Evolutionary conservation across 2,888 invertebrate species (phyloP).

Genomic region (Rhagonycha fulva): DNA sequence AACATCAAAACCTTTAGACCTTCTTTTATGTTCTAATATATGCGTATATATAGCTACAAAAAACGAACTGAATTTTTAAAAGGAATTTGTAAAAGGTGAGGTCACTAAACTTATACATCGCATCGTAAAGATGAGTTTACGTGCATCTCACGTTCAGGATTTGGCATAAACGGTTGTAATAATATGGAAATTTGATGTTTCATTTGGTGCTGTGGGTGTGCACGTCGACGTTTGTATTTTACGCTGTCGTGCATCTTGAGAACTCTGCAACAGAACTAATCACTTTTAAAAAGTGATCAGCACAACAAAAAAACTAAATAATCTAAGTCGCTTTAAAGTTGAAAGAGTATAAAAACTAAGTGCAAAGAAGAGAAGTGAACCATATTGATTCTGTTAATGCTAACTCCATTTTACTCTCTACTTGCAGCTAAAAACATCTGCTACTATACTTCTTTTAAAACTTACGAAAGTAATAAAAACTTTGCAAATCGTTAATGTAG

Average conservation of each 20-base stretch:
- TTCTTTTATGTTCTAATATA: background rate
- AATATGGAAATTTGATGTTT: too few relatives aligned
- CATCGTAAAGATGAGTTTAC: background rate
- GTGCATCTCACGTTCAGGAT: too few relatives aligned
- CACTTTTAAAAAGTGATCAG: background rate
- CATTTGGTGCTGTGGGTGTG: too few relatives aligned
- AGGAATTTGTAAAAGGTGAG: background rate
- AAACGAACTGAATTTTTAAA: background rate
- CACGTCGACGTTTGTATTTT: too few relatives aligned
- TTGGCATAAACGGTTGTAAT: too few relatives aligned
- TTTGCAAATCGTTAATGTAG: background rate
- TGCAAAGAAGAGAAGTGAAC: background rate
- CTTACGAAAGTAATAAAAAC: background rate
- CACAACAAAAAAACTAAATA: background rate
- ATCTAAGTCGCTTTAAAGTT: background rate
- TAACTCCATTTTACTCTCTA: background rate
- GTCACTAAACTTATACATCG: background rate
- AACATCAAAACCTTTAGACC: background rate
- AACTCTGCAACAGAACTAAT: background rate
- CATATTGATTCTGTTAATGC: background rate
- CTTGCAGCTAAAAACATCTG: background rate
- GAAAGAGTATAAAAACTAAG: background rate
- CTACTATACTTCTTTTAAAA: background rate
- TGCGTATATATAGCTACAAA: background rate
- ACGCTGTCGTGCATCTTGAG: too few relatives aligned